phyloP scores from a whole-genome alignment of 1,140 invertebrate genomes.

The Nephotettix cincticeps region DNA sequence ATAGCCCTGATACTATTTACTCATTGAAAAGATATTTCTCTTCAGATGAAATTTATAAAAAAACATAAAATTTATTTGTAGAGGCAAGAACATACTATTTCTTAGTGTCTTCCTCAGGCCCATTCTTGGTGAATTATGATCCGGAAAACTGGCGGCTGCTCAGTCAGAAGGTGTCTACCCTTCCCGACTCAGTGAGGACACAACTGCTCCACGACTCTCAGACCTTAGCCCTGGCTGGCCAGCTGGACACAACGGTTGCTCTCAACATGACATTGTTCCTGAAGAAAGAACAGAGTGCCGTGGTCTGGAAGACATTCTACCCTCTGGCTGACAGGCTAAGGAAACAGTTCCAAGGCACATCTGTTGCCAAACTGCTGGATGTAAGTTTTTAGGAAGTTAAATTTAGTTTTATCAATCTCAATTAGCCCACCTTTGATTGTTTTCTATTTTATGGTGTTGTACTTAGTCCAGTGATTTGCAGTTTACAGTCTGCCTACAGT shows the following conservation, averaged over 20 bases:
- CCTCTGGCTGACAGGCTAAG: constrained; percentile 71
- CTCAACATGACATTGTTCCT: constrained; percentile 75
- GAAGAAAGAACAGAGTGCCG: constrained; percentile 64
- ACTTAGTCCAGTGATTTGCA: no score
- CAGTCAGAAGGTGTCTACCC: constrained; percentile 52
- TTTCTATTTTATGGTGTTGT: no score
- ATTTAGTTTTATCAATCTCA: background rate
- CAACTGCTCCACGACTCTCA: constrained; percentile 76
- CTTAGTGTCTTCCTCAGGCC: constrained; percentile 53
- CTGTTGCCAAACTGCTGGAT: constrained; percentile 33
- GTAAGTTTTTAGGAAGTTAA: constrained; percentile 26
- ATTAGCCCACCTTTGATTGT: no score
- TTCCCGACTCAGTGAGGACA: constrained; percentile 68
- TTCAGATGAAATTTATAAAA: no score
- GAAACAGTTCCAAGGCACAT: constrained; percentile 62
- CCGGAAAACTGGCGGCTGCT: constrained; percentile 73
- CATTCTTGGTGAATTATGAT: constrained; percentile 83
- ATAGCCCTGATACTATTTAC: background rate
- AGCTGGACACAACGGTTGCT: constrained; percentile 65
- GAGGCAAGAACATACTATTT: no score
- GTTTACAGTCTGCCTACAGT: no score
- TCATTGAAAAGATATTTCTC: no score
- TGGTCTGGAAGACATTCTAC: constrained; percentile 60
- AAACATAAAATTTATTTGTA: no score
- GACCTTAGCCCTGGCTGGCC: constrained; percentile 76